Evolutionary conservation across 30 jellyfish, hydroid and myxozoan species (phyloP).

Genomic region (Mastigias papua): DNA sequence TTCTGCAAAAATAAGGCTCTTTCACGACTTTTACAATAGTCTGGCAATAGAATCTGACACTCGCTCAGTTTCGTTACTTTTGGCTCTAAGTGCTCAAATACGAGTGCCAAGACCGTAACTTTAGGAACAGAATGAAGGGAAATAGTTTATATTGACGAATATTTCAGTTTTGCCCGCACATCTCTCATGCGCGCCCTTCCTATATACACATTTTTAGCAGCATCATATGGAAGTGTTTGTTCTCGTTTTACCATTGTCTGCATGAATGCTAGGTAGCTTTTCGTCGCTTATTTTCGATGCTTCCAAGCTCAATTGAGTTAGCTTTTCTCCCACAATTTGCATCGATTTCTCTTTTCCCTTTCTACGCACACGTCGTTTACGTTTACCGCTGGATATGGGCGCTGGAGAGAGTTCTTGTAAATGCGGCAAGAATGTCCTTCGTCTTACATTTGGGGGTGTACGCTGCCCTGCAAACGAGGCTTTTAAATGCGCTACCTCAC

Average conservation of each 20-base stretch:
- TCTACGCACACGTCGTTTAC: slow-evolving; percentile 16
- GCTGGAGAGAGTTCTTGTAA: slow-evolving; percentile 24
- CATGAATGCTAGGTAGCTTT: slow-evolving; percentile 10
- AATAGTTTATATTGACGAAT: no score
- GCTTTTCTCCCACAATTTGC: not conserved
- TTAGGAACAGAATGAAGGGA: no score
- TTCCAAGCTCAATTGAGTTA: not conserved
- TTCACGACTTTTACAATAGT: no score
- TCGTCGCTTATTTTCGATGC: not conserved
- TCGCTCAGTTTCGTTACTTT: no score
- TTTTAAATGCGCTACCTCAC: slow-evolving; percentile 64
- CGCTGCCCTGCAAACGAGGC: slow-evolving; percentile 70
- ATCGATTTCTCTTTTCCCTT: not conserved
- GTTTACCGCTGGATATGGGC: slow-evolving; percentile 17
- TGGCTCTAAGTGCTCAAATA: no score
- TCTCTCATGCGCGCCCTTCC: no score
- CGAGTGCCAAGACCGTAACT: no score
- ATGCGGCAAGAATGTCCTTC: slow-evolving; percentile 65
- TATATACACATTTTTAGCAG: not conserved
- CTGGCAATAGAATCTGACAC: no score
- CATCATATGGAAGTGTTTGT: not conserved
- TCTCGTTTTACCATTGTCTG: not conserved
- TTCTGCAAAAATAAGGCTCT: no score
- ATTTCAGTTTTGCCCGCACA: no score
- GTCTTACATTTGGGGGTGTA: slow-evolving; percentile 64